These are phyloP conservation scores for Nasonovia ribisnigri DNA, from an alignment of 2,888 invertebrate species.

Conservation along the genomic window DNA sequence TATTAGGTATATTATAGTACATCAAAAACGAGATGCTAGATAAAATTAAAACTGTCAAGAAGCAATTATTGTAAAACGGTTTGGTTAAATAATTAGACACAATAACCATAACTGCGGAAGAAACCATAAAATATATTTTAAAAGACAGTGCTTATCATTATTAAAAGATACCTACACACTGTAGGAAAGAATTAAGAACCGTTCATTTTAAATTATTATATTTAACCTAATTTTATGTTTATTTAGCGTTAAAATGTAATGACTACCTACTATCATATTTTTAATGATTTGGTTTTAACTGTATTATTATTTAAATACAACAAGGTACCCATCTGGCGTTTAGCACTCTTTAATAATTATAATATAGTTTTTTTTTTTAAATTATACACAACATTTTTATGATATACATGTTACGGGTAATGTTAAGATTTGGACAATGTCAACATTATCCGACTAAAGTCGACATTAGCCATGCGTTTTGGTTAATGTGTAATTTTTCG, in stretches of 20 bases:
- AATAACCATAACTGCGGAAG: background rate
- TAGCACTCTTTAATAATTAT: background rate
- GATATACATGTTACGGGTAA: too few species aligned
- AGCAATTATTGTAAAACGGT: background rate
- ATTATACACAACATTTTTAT: background rate
- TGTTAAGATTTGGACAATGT: too few species aligned
- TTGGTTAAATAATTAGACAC: background rate
- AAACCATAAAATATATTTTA: background rate
- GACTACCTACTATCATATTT: background rate
- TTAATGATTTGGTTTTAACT: background rate
- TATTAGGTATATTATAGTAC: background rate
- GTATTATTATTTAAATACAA: background rate
- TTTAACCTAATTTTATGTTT: background rate
- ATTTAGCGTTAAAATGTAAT: background rate
- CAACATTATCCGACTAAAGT: too few species aligned
- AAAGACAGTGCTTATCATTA: background rate
- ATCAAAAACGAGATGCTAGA: too few species aligned
- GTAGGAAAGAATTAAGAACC: background rate
- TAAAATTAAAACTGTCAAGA: background rate
- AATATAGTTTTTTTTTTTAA: background rate
- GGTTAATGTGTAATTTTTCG: too few species aligned
- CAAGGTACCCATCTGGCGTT: background rate
- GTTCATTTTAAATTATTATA: conserved; percentile 4
- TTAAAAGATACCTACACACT: background rate
- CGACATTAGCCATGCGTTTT: too few species aligned